Base-by-base conservation (phyloP, 2,888 invertebrate species). In the Helicoverpa assulta region DNA sequence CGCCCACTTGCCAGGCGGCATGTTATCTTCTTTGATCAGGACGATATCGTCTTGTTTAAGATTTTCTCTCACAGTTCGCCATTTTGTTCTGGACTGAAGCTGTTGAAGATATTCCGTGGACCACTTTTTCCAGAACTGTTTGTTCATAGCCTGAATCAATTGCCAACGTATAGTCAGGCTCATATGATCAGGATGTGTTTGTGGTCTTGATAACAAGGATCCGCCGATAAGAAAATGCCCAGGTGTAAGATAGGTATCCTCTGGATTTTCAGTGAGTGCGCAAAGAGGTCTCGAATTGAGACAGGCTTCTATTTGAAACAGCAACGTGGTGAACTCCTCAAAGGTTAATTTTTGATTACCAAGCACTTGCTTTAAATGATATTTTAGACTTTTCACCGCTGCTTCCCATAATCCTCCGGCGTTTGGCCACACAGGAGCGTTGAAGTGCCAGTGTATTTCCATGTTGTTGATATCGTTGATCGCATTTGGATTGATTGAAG, bases 391-490 rank as follows among this genome's bases (percentile, higher is more conserved):
- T 26, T 54, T 54, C 29, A 54, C 54, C 8, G 54, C 54, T 10
- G 26, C 29, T 29, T 54, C 40, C 40, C 40, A 40, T 12, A 40
- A 14, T 40, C 40, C 40, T 12, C 40, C 40, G 2, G 40, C 40
- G 26, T 21, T 43, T 12, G 57, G 57, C 40, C 40, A 57, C 6
- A 16, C 19, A 43, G 57, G 57, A 7, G 57, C 57, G 16, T 57
- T 57, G n/a, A 58, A 58, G n/a, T 58, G 58, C 58, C 58, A 58
- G 14, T 26, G 18, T 12, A 58, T 58, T 5, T 18, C 47, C n/a
- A 40, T 19, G 19, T 43, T 18, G 12, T 10, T 21, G 6, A 58
- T 47, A 16, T 47, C 18, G 29, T 47, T 43, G 47, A 58, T 10
- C 6, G 26, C 12, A 14, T 47, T 26, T 5, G 37, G 6, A 18